Evolutionary conservation across 2,888 invertebrate genomes (phyloP).

Genomic region (Pseudococcus viburni): DNA sequence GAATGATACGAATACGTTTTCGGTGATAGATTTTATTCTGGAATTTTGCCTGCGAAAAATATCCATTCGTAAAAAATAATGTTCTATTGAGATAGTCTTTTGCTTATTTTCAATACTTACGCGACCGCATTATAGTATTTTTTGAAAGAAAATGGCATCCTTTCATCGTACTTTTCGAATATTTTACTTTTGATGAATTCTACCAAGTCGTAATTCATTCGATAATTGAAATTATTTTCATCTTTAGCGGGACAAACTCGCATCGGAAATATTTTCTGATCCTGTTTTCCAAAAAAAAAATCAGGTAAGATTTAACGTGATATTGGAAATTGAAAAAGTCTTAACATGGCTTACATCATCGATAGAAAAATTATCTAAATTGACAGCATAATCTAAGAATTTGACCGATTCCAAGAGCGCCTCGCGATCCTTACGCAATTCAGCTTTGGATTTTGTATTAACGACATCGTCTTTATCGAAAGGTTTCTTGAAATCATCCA

Average conservation of each 20-base stretch:
- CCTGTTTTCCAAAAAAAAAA: background rate
- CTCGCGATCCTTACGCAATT: background rate
- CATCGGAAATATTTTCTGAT: background rate
- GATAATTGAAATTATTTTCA: background rate
- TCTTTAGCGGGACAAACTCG: background rate
- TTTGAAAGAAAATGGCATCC: conserved; percentile 18
- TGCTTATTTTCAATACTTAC: conserved; percentile 6
- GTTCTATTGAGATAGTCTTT: background rate
- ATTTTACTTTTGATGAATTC: conserved; percentile 4
- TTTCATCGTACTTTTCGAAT: background rate
- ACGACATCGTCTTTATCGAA: background rate
- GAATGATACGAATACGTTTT: conserved; percentile 41
- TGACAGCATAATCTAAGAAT: conserved; percentile 6
- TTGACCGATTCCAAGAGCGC: background rate
- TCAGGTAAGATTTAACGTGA: background rate
- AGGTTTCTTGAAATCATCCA: background rate
- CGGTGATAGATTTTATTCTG: background rate
- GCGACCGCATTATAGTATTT: conserved; percentile 23
- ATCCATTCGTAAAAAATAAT: background rate
- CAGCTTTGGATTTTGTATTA: background rate
- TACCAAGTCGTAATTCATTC: background rate
- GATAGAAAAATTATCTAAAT: background rate
- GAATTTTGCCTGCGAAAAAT: conserved; percentile 57
- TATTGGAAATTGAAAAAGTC: too few species aligned
- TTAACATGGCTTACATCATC: background rate